These are phyloP conservation scores for Chloebia gouldiae DNA, from an alignment of 2,113 vertebrate species.

Conservation along the genomic window DNA sequence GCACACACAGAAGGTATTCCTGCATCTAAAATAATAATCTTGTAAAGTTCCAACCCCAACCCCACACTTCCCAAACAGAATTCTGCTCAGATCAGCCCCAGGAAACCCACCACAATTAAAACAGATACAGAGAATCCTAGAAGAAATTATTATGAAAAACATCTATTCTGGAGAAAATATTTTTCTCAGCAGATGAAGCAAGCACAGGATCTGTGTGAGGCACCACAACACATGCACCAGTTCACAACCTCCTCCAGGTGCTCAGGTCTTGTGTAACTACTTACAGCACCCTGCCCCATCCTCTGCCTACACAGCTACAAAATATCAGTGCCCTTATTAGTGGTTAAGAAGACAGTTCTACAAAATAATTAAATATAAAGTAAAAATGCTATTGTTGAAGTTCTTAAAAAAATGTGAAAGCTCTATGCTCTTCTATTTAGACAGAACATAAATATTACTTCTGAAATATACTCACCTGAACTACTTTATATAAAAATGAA, in stretches of 20 bases:
- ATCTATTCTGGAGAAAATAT: neutral
- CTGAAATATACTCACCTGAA: constrained; percentile 81
- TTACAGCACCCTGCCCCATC: neutral
- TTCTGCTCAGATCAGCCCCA: neutral
- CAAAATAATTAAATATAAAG: neutral
- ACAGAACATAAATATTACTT: neutral
- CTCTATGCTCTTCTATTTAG: accelerated
- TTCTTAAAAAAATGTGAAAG: neutral
- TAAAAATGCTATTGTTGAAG: neutral
- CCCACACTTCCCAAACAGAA: neutral
- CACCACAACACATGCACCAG: neutral
- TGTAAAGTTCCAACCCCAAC: neutral
- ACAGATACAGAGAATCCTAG: neutral
- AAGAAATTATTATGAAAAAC: neutral
- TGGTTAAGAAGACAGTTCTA: neutral
- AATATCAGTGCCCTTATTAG: neutral
- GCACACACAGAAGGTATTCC: neutral
- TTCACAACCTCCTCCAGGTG: neutral
- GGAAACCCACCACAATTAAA: neutral
- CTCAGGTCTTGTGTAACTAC: neutral
- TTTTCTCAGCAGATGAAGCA: neutral
- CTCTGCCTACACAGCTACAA: constrained; percentile 26
- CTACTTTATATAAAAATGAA: constrained; percentile 97
- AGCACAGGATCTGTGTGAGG: neutral
- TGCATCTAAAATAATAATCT: neutral